phyloP scores from a whole-genome alignment of 2,797 vertebrate species.

The Periophthalmus magnuspinnatus region DNA sequence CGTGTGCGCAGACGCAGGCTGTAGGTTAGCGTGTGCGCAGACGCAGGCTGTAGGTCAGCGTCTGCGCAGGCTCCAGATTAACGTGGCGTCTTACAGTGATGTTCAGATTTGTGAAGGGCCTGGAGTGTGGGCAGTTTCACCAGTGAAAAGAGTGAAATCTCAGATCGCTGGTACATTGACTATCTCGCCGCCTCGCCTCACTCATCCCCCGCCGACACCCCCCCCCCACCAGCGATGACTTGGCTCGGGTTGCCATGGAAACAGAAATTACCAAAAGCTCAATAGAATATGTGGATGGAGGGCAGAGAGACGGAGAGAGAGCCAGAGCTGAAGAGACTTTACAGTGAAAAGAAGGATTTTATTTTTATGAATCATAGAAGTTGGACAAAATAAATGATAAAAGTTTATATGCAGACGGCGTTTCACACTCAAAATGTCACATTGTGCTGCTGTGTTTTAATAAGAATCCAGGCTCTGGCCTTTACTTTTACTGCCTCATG shows the following conservation, averaged over 20 bases:
- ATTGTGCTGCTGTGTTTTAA: background rate
- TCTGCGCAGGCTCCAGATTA: too few species aligned
- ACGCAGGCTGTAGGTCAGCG: too few species aligned
- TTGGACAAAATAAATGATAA: conserved; percentile 2
- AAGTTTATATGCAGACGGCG: background rate
- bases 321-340: conserved; percentile 20
- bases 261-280: conserved; percentile 75
- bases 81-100: too few species aligned
- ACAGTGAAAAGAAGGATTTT: conserved; percentile 11
- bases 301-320: conserved; percentile 24
- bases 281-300: conserved; percentile 61
- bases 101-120: too few species aligned
- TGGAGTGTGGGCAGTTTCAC: too few species aligned
- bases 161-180: conserved; percentile 40
- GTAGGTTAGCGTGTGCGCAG: too few species aligned
- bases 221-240: conserved; percentile 44
- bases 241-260: conserved; percentile 77
- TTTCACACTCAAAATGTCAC: conserved; percentile 1
- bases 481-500: background rate
- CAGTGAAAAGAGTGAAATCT: conserved; percentile 44
- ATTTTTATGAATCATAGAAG: background rate
- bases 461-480: background rate
- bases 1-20: too few species aligned
- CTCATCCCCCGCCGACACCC: conserved; percentile 41
- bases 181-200: conserved; percentile 41